Evolutionary conservation across 1,140 invertebrate species (phyloP).

Genomic region (Rhysida immarginata): DNA sequence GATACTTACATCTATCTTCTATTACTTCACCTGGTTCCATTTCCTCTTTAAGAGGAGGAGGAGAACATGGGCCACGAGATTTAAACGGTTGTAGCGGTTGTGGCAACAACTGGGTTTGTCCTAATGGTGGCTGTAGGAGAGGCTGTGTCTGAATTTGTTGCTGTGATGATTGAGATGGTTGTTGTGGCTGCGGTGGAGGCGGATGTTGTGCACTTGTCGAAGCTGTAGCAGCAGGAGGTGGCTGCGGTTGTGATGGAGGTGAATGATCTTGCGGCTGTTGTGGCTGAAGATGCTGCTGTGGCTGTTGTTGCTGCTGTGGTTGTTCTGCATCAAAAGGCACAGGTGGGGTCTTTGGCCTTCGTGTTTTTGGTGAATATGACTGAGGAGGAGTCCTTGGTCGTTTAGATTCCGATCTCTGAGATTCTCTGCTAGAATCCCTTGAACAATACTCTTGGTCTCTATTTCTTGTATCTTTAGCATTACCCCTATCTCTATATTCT

Average conservation of each 20-base stretch:
- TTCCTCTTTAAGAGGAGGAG: slow-evolving; percentile 12
- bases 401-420: slow-evolving; percentile 4
- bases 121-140: background rate
- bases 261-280: background rate
- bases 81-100: background rate
- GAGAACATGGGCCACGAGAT: background rate
- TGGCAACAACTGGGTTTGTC: slow-evolving; percentile 9
- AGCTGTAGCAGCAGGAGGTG: background rate
- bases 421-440: slow-evolving; percentile 3
- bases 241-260: background rate
- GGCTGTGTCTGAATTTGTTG: background rate
- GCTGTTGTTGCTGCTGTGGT: background rate
- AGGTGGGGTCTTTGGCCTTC: slow-evolving; percentile 13
- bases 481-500: slow-evolving; percentile 27
- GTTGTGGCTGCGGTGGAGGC: background rate
- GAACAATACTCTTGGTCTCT: background rate
- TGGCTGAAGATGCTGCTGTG: background rate
- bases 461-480: background rate
- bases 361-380: slow-evolving; percentile 1
- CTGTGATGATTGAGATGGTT: background rate
- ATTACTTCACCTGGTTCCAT: slow-evolving; percentile 10
- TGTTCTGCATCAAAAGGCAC: slow-evolving; percentile 1
- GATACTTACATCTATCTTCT: slow-evolving; percentile 7
- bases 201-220: no score
- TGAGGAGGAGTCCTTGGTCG: background rate